Evolutionary conservation across 1,140 invertebrate genomes (phyloP).

Genomic region (Hylaeus anthracinus): DNA sequence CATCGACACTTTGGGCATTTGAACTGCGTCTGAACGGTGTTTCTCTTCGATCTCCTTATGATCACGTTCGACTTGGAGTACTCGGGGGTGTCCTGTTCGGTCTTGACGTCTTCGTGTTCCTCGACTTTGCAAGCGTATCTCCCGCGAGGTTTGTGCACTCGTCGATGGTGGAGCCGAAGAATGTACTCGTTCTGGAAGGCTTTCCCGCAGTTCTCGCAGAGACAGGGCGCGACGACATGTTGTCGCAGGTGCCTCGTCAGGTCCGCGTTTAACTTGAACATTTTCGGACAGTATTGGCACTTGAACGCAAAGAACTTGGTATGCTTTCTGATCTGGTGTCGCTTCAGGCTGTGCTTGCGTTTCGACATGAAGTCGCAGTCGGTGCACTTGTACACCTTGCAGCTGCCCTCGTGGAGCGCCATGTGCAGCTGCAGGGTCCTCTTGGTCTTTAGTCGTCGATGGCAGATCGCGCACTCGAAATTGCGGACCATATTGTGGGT

Average conservation of each 20-base stretch:
- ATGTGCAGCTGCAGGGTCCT: neutral
- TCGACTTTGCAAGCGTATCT: no score
- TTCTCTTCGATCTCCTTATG: neutral
- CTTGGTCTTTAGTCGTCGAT: neutral
- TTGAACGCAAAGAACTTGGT: neutral
- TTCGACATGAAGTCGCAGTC: conserved; percentile 25
- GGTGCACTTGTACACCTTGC: neutral
- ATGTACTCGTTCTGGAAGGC: neutral
- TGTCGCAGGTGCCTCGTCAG: neutral
- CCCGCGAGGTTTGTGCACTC: neutral
- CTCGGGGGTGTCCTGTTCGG: neutral
- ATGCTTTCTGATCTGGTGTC: conserved; percentile 16
- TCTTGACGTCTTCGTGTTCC: neutral
- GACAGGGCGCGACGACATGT: neutral
- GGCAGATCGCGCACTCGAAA: conserved; percentile 18
- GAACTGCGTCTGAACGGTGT: neutral
- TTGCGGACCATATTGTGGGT: neutral
- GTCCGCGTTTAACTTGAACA: neutral
- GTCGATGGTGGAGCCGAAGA: neutral
- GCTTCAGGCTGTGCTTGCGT: neutral
- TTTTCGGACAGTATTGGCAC: neutral
- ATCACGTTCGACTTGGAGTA: no score
- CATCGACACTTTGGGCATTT: conserved; percentile 29
- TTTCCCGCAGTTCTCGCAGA: conserved; percentile 2
- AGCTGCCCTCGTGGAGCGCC: neutral